Evolutionary conservation across 37 sponge, comb jelly and placozoan genomes (phyloP).

Genomic region (Halichondria panicea): DNA sequence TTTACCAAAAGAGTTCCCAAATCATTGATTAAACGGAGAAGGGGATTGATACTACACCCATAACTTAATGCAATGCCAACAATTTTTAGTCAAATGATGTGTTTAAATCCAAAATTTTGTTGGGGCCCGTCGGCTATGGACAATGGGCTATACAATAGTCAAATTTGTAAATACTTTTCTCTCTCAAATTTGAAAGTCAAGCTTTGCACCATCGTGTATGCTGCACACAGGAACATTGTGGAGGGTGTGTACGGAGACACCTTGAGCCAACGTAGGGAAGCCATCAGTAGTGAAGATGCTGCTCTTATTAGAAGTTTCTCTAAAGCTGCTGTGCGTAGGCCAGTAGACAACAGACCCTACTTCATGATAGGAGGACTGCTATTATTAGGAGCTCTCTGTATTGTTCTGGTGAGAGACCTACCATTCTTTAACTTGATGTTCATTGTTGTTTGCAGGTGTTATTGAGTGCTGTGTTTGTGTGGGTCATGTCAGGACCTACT

Average conservation of each 20-base stretch:
- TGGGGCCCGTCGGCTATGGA: too few relatives aligned
- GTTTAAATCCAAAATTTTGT: too few relatives aligned
- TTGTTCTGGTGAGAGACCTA: neutral
- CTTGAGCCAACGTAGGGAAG: slow-evolving; percentile 6
- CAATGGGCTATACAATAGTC: too few relatives aligned
- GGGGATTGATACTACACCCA: too few relatives aligned
- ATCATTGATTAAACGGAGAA: too few relatives aligned
- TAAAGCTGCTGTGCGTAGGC: too few relatives aligned
- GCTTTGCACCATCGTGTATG: neutral
- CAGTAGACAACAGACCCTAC: neutral
- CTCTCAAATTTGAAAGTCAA: too few relatives aligned
- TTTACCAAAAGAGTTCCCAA: neutral
- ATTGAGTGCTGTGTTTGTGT: neutral
- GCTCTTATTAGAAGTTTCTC: neutral
- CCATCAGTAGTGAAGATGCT: slow-evolving; percentile 13
- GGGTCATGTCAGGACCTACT: slow-evolving; percentile 19
- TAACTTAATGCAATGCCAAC: too few relatives aligned
- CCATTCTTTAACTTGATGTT: neutral
- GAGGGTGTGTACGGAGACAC: slow-evolving; percentile 3
- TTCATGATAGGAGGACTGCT: neutral
- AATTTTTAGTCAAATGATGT: too few relatives aligned
- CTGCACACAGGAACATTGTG: slow-evolving; percentile 59
- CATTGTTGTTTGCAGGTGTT: slow-evolving; percentile 2
- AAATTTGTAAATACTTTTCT: too few relatives aligned
- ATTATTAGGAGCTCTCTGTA: neutral